phyloP scores from a whole-genome alignment of 2,797 vertebrate genomes.

The Chloroceryle inda region DNA sequence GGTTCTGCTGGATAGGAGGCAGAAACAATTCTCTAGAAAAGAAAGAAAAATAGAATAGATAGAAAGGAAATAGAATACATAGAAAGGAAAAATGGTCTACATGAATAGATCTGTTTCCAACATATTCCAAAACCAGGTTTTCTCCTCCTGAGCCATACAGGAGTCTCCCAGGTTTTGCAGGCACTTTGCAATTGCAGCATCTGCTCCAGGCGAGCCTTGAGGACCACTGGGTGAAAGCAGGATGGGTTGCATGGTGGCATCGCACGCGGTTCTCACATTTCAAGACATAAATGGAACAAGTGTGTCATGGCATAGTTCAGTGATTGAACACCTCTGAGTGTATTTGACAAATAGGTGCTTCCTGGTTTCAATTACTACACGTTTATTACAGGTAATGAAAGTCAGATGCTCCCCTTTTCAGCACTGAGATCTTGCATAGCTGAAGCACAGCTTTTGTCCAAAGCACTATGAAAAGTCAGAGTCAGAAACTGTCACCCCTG shows the following conservation, averaged over 20 bases:
- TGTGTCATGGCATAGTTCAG: background rate
- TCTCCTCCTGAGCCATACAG: background rate
- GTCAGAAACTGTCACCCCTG: background rate
- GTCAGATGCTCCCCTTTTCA: background rate
- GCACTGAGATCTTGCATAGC: background rate
- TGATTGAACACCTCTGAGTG: slow-evolving; percentile 34
- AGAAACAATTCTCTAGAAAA: background rate
- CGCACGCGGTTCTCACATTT: background rate
- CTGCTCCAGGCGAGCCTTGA: background rate
- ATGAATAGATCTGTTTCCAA: background rate
- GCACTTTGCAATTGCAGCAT: background rate
- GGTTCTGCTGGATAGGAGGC: background rate
- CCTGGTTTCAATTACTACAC: slow-evolving; percentile 54
- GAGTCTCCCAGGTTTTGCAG: background rate
- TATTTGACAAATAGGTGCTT: slow-evolving; percentile 64
- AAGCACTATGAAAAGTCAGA: background rate
- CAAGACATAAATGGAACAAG: slow-evolving; percentile 50
- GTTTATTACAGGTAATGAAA: slow-evolving; percentile 49
- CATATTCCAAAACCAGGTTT: background rate
- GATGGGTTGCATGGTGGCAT: background rate
- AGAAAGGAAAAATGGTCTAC: background rate
- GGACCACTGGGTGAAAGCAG: background rate
- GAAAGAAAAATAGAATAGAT: too few species aligned
- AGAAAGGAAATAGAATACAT: too few species aligned
- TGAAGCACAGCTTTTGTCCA: background rate